These are phyloP conservation scores for Anas platyrhynchos DNA, from an alignment of 2,113 vertebrate species.

Conservation along the genomic window DNA sequence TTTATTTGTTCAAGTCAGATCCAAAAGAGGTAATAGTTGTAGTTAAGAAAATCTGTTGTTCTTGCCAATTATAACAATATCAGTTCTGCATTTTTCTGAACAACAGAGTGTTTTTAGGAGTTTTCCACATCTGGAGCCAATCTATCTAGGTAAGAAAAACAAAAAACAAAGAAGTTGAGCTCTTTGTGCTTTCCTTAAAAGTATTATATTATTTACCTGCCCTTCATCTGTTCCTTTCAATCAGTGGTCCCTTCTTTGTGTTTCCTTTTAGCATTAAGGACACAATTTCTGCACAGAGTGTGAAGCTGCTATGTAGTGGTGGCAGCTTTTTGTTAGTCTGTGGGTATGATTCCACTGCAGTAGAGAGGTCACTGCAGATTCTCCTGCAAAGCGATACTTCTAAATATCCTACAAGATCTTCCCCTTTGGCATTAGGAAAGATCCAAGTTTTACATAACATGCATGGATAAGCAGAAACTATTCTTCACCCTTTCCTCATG, in stretches of 20 bases:
- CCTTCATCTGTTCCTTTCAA: not conserved
- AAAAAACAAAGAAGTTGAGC: not conserved
- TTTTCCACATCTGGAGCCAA: not conserved
- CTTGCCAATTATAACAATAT: not conserved
- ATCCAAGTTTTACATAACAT: not conserved
- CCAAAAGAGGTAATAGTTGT: not conserved
- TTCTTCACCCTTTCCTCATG: not conserved
- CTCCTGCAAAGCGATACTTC: not conserved
- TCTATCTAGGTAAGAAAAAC: not conserved
- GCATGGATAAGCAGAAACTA: not conserved
- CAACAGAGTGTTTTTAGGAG: not conserved
- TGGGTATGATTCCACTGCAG: not conserved
- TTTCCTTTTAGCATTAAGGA: not conserved
- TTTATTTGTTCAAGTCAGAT: not conserved
- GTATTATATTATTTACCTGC: not conserved
- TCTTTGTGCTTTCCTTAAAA: not conserved
- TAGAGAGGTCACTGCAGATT: not conserved
- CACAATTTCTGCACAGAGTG: not conserved
- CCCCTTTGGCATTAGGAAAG: not conserved
- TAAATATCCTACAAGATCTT: not conserved
- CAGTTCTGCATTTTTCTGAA: not conserved
- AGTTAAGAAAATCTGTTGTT: not conserved
- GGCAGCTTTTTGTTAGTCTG: not conserved
- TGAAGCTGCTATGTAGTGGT: not conserved
- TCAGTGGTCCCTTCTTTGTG: not conserved